Evolutionary conservation across 2,113 vertebrate species (phyloP).

Genomic region (Beaufortia kweichowensis): DNA sequence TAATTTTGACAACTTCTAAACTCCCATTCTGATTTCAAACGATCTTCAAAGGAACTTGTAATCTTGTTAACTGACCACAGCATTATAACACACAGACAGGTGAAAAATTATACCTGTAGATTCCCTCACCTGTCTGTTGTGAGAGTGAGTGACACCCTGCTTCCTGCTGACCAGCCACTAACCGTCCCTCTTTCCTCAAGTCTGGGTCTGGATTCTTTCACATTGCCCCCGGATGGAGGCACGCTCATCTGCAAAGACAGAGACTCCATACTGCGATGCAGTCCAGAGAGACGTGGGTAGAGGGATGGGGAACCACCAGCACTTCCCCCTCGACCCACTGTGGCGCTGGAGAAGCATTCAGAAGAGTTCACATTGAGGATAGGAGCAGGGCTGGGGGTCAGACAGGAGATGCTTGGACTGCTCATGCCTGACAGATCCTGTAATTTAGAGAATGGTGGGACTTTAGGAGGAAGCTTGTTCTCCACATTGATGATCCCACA

Average conservation of each 20-base stretch:
- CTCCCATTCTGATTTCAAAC: too few relatives aligned
- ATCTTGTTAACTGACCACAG: neutral
- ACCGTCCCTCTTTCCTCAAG: slow-evolving; percentile 62
- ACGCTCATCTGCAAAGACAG: slow-evolving; percentile 90
- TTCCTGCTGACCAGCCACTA: slow-evolving; percentile 62
- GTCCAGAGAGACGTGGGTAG: slow-evolving; percentile 85
- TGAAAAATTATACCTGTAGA: too few relatives aligned
- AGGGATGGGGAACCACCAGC: slow-evolving; percentile 77
- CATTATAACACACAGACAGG: neutral
- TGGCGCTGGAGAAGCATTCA: slow-evolving; percentile 83
- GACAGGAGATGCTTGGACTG: slow-evolving; percentile 67
- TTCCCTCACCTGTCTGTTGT: slow-evolving; percentile 64
- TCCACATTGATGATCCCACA: slow-evolving; percentile 68
- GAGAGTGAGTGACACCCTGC: slow-evolving; percentile 60
- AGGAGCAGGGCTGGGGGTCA: slow-evolving; percentile 92
- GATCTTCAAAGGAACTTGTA: too few relatives aligned
- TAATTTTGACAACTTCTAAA: too few relatives aligned
- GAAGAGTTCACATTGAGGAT: slow-evolving; percentile 91
- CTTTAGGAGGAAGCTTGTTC: slow-evolving; percentile 71
- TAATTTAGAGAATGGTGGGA: slow-evolving; percentile 78
- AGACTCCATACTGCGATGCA: slow-evolving; percentile 96
- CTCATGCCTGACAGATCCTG: slow-evolving; percentile 74
- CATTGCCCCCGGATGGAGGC: slow-evolving; percentile 68
- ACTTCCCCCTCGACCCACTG: slow-evolving; percentile 71
- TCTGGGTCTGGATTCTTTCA: slow-evolving; percentile 63